These are phyloP conservation scores for Plagodis pulveraria DNA, from an alignment of 2,888 invertebrate genomes.

Conservation along the genomic window DNA sequence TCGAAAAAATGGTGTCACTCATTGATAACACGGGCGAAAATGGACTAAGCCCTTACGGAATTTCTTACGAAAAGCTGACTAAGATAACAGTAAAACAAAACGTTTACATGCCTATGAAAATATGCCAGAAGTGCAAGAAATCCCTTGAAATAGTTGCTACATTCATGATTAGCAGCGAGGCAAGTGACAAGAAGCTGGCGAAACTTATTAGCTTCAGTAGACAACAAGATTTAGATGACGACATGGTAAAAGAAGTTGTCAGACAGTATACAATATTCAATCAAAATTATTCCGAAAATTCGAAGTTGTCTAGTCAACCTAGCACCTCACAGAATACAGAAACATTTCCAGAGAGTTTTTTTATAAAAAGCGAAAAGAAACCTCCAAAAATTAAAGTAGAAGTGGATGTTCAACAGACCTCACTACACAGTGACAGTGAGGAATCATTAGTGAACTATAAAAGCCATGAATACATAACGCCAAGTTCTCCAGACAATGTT, in stretches of 20 bases:
- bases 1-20: conserved; percentile 59
- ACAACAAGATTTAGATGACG: conserved; percentile 26
- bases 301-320: conserved; percentile 2
- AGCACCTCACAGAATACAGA: conserved; percentile 19
- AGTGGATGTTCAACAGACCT: conserved; percentile 5
- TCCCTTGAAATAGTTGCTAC: conserved; percentile 63
- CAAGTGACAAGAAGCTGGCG: conserved; percentile 53
- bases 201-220: conserved; percentile 32
- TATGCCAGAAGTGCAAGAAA: conserved; percentile 65
- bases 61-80: conserved; percentile 56
- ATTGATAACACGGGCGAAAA: conserved; percentile 52
- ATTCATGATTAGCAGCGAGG: conserved; percentile 68
- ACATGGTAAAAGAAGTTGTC: conserved; percentile 43
- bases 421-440: conserved; percentile 21
- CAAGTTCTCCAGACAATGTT: conserved; percentile 16
- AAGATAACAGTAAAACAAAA: conserved; percentile 54
- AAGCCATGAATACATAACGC: conserved; percentile 5
- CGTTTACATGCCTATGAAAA: conserved; percentile 58
- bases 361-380: background rate
- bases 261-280: conserved; percentile 55
- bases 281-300: conserved; percentile 46
- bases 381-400: background rate
- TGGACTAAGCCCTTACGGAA: conserved; percentile 61
- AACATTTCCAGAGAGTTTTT: conserved; percentile 11
- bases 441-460: conserved; percentile 6